These are phyloP conservation scores for Imbricaverruca yamaguchii DNA, from an alignment of 2,888 invertebrate genomes.

Conservation along the genomic window DNA sequence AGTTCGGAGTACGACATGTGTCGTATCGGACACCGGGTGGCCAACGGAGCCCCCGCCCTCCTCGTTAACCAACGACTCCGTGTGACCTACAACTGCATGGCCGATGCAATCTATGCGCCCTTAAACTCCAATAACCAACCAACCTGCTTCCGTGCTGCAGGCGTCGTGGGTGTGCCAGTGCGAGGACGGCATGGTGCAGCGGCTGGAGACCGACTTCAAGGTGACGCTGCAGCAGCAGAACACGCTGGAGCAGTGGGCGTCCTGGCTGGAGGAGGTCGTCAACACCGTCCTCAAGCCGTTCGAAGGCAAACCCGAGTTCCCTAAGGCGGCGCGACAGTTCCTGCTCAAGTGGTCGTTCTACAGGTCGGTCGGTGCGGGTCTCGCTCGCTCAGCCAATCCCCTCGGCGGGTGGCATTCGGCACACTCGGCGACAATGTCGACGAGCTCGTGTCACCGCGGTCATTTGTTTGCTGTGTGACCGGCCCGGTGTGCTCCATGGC, in stretches of 20 bases:
- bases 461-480: too few species aligned
- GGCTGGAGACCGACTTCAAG: conserved; percentile 83
- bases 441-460: too few species aligned
- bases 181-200: conserved; percentile 71
- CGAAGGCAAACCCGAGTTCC: conserved; percentile 63
- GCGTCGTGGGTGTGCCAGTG: conserved; percentile 98
- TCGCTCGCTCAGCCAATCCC: neutral
- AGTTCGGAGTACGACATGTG: too few species aligned
- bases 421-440: too few species aligned
- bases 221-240: conserved; percentile 76
- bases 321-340: conserved; percentile 81
- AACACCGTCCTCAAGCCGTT: conserved; percentile 80
- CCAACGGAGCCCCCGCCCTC: too few species aligned
- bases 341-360: conserved; percentile 98
- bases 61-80: too few species aligned
- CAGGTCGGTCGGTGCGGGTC: conserved; percentile 49
- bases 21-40: too few species aligned
- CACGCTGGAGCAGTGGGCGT: conserved; percentile 93
- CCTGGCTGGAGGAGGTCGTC: conserved; percentile 92
- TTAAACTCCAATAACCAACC: too few species aligned
- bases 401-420: too few species aligned
- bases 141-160: conserved; percentile 45
- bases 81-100: too few species aligned
- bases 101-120: too few species aligned
- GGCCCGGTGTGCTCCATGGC: too few species aligned